These are phyloP conservation scores for Cryptocephalus primarius DNA, from an alignment of 2,888 invertebrate genomes.

Conservation along the genomic window DNA sequence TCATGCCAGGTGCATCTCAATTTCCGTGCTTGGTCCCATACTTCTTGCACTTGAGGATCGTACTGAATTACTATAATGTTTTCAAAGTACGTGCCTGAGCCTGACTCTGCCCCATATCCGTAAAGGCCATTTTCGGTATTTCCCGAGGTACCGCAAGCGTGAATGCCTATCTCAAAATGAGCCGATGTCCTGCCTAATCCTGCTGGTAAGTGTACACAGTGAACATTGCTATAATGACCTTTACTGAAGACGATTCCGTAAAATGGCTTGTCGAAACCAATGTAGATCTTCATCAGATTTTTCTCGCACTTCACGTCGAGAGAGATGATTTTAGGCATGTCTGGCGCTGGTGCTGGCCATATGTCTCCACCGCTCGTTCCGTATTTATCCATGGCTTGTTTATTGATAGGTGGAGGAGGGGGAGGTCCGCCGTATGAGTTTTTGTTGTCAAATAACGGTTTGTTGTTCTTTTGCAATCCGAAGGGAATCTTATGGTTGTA, in stretches of 20 bases:
- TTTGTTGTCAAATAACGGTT: conserved; percentile 32
- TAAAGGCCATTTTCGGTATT: conserved; percentile 84
- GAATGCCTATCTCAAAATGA: conserved; percentile 84
- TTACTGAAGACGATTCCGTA: conserved; percentile 93
- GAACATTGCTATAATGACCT: conserved; percentile 86
- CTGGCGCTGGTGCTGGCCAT: conserved; percentile 77
- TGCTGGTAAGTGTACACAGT: conserved; percentile 84
- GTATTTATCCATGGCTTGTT: conserved; percentile 36
- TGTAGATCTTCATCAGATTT: conserved; percentile 84
- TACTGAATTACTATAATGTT: conserved; percentile 86
- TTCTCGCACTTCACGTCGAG: conserved; percentile 92
- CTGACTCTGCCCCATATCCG: conserved; percentile 78
- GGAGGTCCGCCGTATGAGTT: conserved; percentile 68
- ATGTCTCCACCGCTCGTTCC: conserved; percentile 46
- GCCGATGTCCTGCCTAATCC: conserved; percentile 73
- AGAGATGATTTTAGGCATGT: conserved; percentile 88
- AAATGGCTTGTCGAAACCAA: conserved; percentile 91
- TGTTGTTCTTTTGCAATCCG: conserved; percentile 38
- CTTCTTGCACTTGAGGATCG: conserved; percentile 88
- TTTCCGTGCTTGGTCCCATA: conserved; percentile 91
- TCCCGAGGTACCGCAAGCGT: conserved; percentile 85
- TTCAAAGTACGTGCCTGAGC: conserved; percentile 87
- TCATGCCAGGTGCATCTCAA: conserved; percentile 92
- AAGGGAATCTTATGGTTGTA: conserved; percentile 41
- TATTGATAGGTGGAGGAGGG: conserved; percentile 38